Conservation (phyloP, 1,140 invertebrate genomes). For the Oryctes rhinoceros region DNA sequence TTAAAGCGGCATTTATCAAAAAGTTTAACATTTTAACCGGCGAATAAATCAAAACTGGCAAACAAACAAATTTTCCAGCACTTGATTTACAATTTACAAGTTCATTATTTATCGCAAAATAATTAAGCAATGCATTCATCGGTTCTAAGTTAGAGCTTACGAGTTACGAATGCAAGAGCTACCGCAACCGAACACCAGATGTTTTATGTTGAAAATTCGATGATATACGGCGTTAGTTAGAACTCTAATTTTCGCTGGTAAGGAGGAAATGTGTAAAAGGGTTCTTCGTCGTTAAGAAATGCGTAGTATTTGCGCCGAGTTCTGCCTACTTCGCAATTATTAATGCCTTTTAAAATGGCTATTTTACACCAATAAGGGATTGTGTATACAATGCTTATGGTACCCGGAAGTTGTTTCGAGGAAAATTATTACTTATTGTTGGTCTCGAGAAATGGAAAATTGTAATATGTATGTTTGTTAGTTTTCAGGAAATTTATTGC, state of each 20-base stretch:
- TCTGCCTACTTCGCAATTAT: not conserved
- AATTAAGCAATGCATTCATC: not conserved
- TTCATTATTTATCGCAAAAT: not conserved
- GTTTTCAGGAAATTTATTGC: too few relatives aligned
- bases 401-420: not conserved
- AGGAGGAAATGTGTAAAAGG: slow-evolving; percentile 15
- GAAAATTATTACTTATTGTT: slow-evolving; percentile 16
- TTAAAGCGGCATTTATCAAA: not conserved
- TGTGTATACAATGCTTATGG: not conserved
- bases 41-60: not conserved
- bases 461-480: not conserved
- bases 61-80: not conserved
- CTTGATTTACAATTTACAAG: not conserved
- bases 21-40: not conserved
- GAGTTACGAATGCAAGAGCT: not conserved
- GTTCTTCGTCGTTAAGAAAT: not conserved
- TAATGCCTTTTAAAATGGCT: slow-evolving; percentile 1
- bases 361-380: not conserved
- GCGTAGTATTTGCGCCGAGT: not conserved
- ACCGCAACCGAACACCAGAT: not conserved
- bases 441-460: not conserved
- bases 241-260: not conserved
- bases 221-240: not conserved
- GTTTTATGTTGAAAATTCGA: not conserved
- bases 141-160: not conserved